A percentile compares a stretch with the other conserved stretches of the same genome.
phyloP scores from a whole-genome alignment of 2,888 invertebrate genomes.

The Lasioglossum zephyrum region DNA sequence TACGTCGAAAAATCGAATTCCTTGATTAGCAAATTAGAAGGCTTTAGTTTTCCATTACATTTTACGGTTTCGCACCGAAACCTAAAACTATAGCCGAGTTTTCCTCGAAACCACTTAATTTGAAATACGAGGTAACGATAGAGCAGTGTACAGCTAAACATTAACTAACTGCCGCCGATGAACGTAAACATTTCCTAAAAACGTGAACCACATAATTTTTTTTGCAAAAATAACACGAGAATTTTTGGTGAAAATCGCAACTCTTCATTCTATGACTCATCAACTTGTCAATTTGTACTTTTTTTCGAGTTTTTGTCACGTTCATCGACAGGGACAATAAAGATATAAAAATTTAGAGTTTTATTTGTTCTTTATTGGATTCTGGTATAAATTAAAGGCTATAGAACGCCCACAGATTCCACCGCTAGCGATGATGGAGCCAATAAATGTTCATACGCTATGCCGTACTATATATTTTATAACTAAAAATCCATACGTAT shows the following conservation, averaged over 20 bases:
- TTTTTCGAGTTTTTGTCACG: background rate
- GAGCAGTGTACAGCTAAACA: background rate
- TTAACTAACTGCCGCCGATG: background rate
- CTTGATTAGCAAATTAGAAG: no score
- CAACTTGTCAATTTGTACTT: background rate
- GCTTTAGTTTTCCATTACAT: background rate
- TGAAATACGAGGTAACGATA: background rate
- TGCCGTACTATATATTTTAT: background rate
- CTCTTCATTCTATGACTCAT: background rate
- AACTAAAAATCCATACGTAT: background rate
- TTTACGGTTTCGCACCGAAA: no score
- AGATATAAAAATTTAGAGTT: background rate
- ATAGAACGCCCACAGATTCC: background rate
- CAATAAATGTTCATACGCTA: background rate
- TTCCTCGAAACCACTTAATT: no score
- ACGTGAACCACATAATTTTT: background rate
- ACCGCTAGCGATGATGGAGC: background rate
- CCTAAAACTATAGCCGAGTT: no score
- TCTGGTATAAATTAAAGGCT: background rate
- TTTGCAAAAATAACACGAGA: background rate
- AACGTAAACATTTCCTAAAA: background rate
- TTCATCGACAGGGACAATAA: background rate
- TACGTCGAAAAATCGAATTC: no score
- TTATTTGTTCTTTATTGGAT: background rate
- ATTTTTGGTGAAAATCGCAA: background rate